Base-by-base conservation (phyloP, 2,113 vertebrate genomes). In the Ciconia maguari region DNA sequence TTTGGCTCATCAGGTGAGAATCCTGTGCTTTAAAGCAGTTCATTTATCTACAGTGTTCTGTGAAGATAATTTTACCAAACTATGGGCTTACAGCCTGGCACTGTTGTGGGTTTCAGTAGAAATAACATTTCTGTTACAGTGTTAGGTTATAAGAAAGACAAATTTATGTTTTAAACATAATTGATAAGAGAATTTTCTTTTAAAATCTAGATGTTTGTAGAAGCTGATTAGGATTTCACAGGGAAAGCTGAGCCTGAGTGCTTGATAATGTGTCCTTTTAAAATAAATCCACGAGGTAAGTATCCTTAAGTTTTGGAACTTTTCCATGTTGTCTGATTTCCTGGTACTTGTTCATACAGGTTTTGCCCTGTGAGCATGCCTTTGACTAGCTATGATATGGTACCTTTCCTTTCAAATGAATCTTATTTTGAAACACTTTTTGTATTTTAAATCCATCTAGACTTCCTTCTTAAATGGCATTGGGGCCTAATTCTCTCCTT, bases 331-430 rank as follows among this genome's bases (percentile, higher is more conserved):
- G 1, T 95, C 81, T 79, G 58, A 89, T 80, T 95, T 95, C 93
- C 95, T 87, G 74, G 84, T 95, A 85, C 91, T 95, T 96, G 96
- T 89, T 95, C n/a, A 19, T 66, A 87, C 96, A 96, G 42, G 95
- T 95, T 86, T 82, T 91, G 61, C 83, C 24, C 68, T 77, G 44
- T 82, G 36, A 96, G 81, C 36, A 85, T 6, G 13, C 77, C 70
- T 95, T 70, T 92, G 89, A 91, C 83, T 87, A 95, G 87, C 46
- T 80, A 44, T 91, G 94, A 97, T 87, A 94, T 6, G 58, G 70
- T 29, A 95, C 38, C 83, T 91, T 93, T 84, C 49, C 30, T 79
- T 94, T 93, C 84, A 94, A 80, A 72, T 13, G 4, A 83, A 68
- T 34, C 65, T 84, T 64, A 83, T 68, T 84, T 78, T 94, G 65